Evolutionary conservation across 2,113 vertebrate genomes (phyloP).

Genomic region (Panurus biarmicus): DNA sequence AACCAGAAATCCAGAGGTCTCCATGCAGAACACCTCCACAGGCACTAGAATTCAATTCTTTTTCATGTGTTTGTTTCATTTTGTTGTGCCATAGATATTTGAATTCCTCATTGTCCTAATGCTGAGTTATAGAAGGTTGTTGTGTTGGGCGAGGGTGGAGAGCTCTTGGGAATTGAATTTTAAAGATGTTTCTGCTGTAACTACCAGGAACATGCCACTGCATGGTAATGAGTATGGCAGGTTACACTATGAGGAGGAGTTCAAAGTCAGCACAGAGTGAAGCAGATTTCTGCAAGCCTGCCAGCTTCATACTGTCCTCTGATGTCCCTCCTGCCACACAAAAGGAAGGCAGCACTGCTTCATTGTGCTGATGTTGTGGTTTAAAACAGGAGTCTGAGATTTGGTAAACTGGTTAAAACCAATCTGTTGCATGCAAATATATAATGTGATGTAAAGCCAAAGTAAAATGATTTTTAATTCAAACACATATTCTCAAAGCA

Average conservation of each 20-base stretch:
- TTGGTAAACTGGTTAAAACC: neutral
- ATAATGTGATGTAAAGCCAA: neutral
- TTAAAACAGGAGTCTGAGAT: neutral
- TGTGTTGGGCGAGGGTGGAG: neutral
- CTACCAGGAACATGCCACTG: neutral
- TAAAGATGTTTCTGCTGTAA: neutral
- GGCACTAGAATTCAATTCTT: neutral
- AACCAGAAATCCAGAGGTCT: neutral
- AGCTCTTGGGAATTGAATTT: neutral
- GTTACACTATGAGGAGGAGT: neutral
- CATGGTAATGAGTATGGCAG: neutral
- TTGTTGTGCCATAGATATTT: neutral
- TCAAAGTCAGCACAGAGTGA: neutral
- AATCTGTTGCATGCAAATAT: neutral
- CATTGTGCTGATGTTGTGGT: neutral
- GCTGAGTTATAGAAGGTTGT: neutral
- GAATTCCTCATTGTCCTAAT: neutral
- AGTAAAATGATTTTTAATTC: neutral
- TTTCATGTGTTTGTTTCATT: neutral
- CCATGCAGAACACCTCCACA: neutral
- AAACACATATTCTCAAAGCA: neutral
- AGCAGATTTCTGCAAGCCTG: neutral
- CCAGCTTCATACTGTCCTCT: accelerated
- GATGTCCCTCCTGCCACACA: neutral
- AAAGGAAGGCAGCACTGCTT: neutral